Evolutionary conservation across 1,140 invertebrate species (phyloP).

Genomic region (Drosophila kepulauana): DNA sequence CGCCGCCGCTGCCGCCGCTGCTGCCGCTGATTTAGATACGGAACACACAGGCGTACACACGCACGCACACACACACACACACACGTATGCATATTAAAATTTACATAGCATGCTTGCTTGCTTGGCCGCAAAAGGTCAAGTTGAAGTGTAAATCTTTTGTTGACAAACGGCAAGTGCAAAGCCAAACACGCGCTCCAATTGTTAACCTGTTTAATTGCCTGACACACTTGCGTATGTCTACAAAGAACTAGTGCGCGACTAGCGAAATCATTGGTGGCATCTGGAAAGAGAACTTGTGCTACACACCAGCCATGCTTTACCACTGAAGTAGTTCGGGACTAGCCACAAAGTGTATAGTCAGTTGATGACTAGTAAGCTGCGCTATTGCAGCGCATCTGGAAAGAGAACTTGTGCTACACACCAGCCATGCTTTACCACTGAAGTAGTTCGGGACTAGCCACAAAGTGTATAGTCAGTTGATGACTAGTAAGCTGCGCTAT

Average conservation of each 20-base stretch:
- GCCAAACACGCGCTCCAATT: slow-evolving; percentile 13
- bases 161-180: slow-evolving; percentile 54
- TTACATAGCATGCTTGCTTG: slow-evolving; percentile 4
- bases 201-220: slow-evolving; percentile 39
- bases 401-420: no score
- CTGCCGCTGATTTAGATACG: slow-evolving; percentile 27
- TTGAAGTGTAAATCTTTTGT: slow-evolving; percentile 52
- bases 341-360: background rate
- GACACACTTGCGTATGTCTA: slow-evolving; percentile 1
- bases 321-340: no score
- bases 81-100: background rate
- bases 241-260: background rate
- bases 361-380: no score
- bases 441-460: no score
- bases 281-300: no score
- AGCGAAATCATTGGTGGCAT: no score
- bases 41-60: background rate
- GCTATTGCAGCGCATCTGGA: no score
- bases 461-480: background rate
- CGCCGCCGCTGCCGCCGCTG: slow-evolving; percentile 37
- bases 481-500: no score
- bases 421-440: no score
- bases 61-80: background rate
- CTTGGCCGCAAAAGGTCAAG: slow-evolving; percentile 53
- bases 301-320: no score